A percentile compares a stretch with the other conserved stretches of the same genome.
These are phyloP conservation scores for Echinarachnius parma DNA, from an alignment of 53 echinoderm and acorn worm genomes.

Conservation along the genomic window DNA sequence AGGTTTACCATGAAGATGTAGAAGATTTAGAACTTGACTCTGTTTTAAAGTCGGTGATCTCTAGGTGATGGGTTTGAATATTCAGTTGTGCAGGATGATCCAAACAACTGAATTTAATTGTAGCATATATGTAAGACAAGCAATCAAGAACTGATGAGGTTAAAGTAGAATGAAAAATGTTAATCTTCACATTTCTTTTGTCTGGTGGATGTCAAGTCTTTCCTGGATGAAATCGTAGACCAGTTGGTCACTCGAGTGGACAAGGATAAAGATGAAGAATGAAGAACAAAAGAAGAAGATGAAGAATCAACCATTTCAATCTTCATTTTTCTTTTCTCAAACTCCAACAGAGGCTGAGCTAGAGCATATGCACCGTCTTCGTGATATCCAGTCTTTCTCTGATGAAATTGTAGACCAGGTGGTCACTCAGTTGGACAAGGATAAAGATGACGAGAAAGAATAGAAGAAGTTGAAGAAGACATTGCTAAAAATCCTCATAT, in stretches of 20 bases:
- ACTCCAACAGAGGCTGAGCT: slow-evolving; percentile 2
- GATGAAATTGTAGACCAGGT: slow-evolving; percentile 31
- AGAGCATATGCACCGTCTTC: not conserved
- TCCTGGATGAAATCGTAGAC: slow-evolving; percentile 30
- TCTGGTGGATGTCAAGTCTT: slow-evolving; percentile 34
- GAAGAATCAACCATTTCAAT: too few relatives aligned
- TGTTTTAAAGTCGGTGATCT: too few relatives aligned
- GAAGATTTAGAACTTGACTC: too few relatives aligned
- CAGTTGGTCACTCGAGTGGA: slow-evolving; percentile 25
- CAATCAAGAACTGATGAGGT: too few relatives aligned
- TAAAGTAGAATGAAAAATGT: too few relatives aligned
- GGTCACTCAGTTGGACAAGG: slow-evolving; percentile 10
- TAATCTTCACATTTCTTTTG: too few relatives aligned
- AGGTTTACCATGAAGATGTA: too few relatives aligned
- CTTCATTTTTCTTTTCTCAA: not conserved
- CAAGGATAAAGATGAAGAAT: not conserved
- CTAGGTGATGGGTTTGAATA: too few relatives aligned
- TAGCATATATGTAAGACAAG: too few relatives aligned
- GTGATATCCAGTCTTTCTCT: slow-evolving; percentile 25
- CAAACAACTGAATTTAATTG: too few relatives aligned
- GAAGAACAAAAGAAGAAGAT: not conserved
- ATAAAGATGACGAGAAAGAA: not conserved
- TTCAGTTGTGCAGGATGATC: too few relatives aligned
- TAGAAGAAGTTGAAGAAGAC: not conserved
- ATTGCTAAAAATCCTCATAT: too few relatives aligned